These are phyloP conservation scores for Turritopsis rubra DNA, from an alignment of 30 jellyfish, hydroid and myxozoan genomes.

Conservation along the genomic window DNA sequence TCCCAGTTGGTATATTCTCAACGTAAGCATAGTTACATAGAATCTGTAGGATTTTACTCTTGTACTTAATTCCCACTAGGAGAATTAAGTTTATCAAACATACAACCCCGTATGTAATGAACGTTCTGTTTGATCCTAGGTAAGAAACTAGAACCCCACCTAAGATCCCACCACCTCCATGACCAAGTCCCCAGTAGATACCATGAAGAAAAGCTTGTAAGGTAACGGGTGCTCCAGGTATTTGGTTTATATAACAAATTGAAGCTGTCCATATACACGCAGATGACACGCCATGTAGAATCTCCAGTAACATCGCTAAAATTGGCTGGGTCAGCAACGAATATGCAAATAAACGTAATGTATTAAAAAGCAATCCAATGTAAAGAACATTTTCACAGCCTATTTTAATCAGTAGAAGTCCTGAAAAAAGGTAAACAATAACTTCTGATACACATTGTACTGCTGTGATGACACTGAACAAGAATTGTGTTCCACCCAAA, in stretches of 20 bases:
- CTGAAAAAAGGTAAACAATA: constrained; percentile 81
- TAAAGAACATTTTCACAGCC: constrained; percentile 95
- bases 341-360: constrained; percentile 82
- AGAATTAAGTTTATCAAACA: constrained; percentile 54
- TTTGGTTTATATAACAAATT: constrained; percentile 82
- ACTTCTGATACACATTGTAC: constrained; percentile 95
- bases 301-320: constrained; percentile 60
- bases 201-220: constrained; percentile 98
- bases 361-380: constrained; percentile 79
- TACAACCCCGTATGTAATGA: constrained; percentile 62
- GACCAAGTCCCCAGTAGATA: constrained; percentile 97
- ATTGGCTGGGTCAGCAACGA: constrained; percentile 75
- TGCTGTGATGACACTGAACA: constrained; percentile 92
- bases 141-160: constrained; percentile 86
- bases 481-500: constrained; percentile 90
- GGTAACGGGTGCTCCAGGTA: constrained; percentile 96
- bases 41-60: constrained; percentile 68
- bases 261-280: constrained; percentile 99
- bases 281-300: constrained; percentile 91
- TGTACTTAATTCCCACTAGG: constrained; percentile 56
- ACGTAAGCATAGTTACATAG: constrained; percentile 85
- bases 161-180: constrained; percentile 98
- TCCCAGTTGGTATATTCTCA: constrained; percentile 93
- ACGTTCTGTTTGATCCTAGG: constrained; percentile 82
- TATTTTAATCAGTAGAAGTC: constrained; percentile 69